phyloP scores from a whole-genome alignment of 2,888 invertebrate genomes.

The Cotesia congregata region DNA sequence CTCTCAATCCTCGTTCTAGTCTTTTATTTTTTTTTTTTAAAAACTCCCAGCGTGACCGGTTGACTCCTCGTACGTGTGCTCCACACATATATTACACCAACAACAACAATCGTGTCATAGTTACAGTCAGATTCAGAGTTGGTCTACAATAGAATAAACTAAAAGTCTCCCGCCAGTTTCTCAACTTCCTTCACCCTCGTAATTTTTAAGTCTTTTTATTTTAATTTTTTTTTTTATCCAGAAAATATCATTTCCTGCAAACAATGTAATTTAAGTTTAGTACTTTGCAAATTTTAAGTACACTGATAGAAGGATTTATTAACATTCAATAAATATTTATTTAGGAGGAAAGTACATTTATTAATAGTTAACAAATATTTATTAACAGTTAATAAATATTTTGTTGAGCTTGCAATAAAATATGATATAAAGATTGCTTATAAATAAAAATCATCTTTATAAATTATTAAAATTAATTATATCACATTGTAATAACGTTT shows the following conservation, averaged over 20 bases:
- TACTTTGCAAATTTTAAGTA: too few species aligned
- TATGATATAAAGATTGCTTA: too few species aligned
- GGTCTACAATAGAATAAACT: conserved; percentile 29
- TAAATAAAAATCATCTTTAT: too few species aligned
- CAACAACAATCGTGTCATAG: background rate
- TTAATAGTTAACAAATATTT: too few species aligned
- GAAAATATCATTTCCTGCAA: background rate
- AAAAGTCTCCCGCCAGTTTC: conserved; percentile 35
- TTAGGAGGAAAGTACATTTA: too few species aligned
- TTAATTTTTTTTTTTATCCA: conserved; percentile 30
- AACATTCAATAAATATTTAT: too few species aligned
- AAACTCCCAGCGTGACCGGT: conserved; percentile 68
- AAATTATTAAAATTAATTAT: too few species aligned
- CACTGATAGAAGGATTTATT: too few species aligned
- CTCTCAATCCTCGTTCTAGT: background rate
- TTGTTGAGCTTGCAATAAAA: too few species aligned
- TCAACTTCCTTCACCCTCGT: conserved; percentile 27
- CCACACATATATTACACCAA: background rate
- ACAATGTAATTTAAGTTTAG: background rate
- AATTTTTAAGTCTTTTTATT: conserved; percentile 33
- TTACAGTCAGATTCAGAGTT: too few species aligned
- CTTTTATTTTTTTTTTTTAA: conserved; percentile 54
- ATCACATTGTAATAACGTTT: too few species aligned
- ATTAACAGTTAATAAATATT: too few species aligned
- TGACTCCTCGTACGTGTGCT: conserved; percentile 45